A percentile compares a stretch with the other conserved stretches of the same genome.
These are phyloP conservation scores for Trachythela sp. DNA, from an alignment of 64 coral and sea anemone species.

Conservation along the genomic window DNA sequence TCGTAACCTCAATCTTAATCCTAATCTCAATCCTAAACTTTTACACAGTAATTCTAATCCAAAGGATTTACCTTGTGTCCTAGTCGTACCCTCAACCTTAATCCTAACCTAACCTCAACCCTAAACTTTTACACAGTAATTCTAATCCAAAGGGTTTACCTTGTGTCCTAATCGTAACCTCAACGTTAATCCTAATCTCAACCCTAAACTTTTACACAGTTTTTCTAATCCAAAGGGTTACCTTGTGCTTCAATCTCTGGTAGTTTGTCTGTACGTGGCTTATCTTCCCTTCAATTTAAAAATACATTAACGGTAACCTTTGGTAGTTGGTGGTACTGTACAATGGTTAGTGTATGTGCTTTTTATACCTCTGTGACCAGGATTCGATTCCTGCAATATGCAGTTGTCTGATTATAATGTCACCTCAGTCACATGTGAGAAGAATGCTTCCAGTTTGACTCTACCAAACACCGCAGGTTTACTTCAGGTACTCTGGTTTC, in stretches of 20 bases:
- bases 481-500: too few relatives aligned
- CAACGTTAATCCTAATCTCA: not conserved
- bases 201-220: not conserved
- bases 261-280: not conserved
- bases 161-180: not conserved
- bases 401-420: too few relatives aligned
- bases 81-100: not conserved
- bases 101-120: too few relatives aligned
- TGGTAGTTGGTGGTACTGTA: too few relatives aligned
- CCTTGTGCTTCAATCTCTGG: not conserved
- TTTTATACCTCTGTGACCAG: too few relatives aligned
- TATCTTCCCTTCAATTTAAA: not conserved
- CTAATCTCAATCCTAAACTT: too few relatives aligned
- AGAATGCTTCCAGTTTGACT: too few relatives aligned
- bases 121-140: not conserved
- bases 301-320: not conserved
- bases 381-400: too few relatives aligned
- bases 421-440: too few relatives aligned
- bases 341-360: too few relatives aligned
- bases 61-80: not conserved
- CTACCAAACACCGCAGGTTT: too few relatives aligned
- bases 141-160: not conserved
- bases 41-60: not conserved
- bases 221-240: not conserved
- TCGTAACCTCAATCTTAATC: not conserved